Percentiles rank a stretch among this genome's conserved stretches.
Conservation (phyloP, 2,797 vertebrate species). For the Sebastes cheni region DNA sequence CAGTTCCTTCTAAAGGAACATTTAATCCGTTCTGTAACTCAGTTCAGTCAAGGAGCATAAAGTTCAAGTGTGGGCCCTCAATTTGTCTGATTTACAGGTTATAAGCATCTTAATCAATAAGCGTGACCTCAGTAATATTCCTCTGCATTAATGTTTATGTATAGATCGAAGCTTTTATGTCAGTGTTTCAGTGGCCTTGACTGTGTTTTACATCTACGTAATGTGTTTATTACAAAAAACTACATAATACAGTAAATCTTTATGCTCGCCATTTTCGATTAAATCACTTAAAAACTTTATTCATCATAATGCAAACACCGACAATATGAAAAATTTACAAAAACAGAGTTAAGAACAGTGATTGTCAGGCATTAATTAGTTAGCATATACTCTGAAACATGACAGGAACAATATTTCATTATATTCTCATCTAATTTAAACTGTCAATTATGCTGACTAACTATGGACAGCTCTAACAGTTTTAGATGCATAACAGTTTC, state of each 20-base stretch:
- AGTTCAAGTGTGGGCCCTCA: neutral
- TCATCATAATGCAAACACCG: slow-evolving; percentile 32
- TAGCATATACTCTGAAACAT: neutral
- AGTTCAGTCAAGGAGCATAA: neutral
- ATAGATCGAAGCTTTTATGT: neutral
- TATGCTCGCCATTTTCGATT: neutral
- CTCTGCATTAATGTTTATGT: neutral
- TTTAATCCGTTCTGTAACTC: neutral
- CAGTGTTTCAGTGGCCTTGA: neutral
- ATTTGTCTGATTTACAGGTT: neutral
- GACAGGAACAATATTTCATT: neutral
- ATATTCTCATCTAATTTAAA: slow-evolving; percentile 5
- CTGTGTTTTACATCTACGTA: neutral
- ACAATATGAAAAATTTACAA: slow-evolving; percentile 41
- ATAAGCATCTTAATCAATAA: neutral
- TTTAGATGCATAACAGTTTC: slow-evolving; percentile 1
- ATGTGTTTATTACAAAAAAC: neutral
- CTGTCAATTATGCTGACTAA: neutral
- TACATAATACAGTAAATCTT: neutral
- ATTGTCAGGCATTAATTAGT: slow-evolving; percentile 57
- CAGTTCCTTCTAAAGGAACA: neutral
- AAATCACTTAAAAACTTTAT: slow-evolving; percentile 31
- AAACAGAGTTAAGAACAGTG: slow-evolving; percentile 17
- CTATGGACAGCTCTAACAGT: slow-evolving; percentile 3
- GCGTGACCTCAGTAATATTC: neutral